phyloP scores from a whole-genome alignment of 2,888 invertebrate genomes.

The Drosophila dives region DNA sequence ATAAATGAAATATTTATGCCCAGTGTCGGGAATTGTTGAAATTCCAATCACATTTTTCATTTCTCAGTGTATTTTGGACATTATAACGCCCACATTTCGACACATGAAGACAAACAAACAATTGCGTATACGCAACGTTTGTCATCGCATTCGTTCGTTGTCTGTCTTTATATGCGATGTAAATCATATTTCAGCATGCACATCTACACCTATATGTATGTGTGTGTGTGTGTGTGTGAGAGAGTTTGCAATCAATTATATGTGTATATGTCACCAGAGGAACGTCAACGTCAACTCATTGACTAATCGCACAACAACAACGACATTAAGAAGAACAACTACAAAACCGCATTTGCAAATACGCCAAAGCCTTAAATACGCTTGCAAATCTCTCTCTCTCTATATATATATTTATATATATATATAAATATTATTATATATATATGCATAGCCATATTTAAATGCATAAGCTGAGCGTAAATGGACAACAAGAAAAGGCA shows the following conservation, averaged over 20 bases:
- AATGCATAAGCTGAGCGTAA: slow-evolving; percentile 40
- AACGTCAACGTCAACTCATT: slow-evolving; percentile 48
- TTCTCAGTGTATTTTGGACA: slow-evolving; percentile 29
- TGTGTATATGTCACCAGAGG: slow-evolving; percentile 19
- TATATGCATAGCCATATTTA: neutral
- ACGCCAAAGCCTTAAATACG: slow-evolving; percentile 18
- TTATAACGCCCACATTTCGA: slow-evolving; percentile 52
- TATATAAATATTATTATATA: neutral
- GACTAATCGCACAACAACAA: slow-evolving; percentile 54
- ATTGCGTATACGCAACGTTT: slow-evolving; percentile 67
- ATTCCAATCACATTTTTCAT: slow-evolving; percentile 48
- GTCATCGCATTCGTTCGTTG: slow-evolving; percentile 11
- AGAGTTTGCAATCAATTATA: slow-evolving; percentile 45
- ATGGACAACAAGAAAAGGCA: slow-evolving; percentile 38
- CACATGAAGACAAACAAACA: slow-evolving; percentile 44
- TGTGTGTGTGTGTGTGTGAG: slow-evolving; percentile 8
- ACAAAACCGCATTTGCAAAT: slow-evolving; percentile 38
- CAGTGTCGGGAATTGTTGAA: slow-evolving; percentile 31
- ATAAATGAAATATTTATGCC: neutral
- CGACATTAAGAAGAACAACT: slow-evolving; percentile 22
- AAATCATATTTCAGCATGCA: slow-evolving; percentile 35
- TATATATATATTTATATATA: neutral
- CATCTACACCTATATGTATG: neutral
- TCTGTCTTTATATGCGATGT: slow-evolving; percentile 23
- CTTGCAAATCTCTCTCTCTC: neutral